These are phyloP conservation scores for Solea solea DNA, from an alignment of 2,113 vertebrate species.

Conservation along the genomic window DNA sequence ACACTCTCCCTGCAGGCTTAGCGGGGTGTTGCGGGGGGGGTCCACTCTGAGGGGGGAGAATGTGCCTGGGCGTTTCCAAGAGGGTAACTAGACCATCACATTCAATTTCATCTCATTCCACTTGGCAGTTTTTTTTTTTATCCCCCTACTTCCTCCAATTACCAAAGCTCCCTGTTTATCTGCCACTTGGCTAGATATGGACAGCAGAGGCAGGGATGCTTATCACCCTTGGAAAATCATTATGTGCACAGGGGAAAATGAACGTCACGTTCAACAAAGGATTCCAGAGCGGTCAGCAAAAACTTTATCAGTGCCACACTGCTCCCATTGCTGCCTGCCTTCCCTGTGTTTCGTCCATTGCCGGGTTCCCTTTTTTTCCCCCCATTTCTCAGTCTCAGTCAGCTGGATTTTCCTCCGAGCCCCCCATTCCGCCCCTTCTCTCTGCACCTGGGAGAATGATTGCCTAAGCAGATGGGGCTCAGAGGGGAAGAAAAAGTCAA, in stretches of 20 bases:
- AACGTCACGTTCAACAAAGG: conserved; percentile 46
- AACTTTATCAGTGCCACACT: conserved; percentile 22
- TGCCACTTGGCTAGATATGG: conserved; percentile 55
- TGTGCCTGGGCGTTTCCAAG: conserved; percentile 65
- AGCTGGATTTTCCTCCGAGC: conserved; percentile 54
- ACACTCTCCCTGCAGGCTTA: conserved; percentile 52
- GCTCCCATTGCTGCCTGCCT: conserved; percentile 13
- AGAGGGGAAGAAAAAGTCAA: conserved; percentile 67
- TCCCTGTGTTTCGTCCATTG: conserved; percentile 38
- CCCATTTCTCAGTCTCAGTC: conserved; percentile 45
- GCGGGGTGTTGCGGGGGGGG: conserved; percentile 33
- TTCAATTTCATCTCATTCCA: conserved; percentile 73
- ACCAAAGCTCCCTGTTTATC: conserved; percentile 64
- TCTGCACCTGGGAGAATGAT: conserved; percentile 76
- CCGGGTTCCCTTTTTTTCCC: conserved; percentile 28
- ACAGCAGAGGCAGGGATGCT: conserved; percentile 34
- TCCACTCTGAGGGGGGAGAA: conserved; percentile 54
- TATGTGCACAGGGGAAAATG: conserved; percentile 54
- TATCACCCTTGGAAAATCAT: conserved; percentile 65
- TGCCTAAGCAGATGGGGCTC: conserved; percentile 76
- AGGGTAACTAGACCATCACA: conserved; percentile 80
- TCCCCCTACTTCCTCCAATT: conserved; percentile 70
- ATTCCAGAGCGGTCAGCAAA: conserved; percentile 4
- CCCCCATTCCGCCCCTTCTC: conserved; percentile 30
- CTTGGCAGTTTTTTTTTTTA: conserved; percentile 60